A percentile compares a stretch with the other conserved stretches of the same genome.
These are phyloP conservation scores for Cosmorhoe ocellata DNA, from an alignment of 2,888 invertebrate species.

Conservation along the genomic window DNA sequence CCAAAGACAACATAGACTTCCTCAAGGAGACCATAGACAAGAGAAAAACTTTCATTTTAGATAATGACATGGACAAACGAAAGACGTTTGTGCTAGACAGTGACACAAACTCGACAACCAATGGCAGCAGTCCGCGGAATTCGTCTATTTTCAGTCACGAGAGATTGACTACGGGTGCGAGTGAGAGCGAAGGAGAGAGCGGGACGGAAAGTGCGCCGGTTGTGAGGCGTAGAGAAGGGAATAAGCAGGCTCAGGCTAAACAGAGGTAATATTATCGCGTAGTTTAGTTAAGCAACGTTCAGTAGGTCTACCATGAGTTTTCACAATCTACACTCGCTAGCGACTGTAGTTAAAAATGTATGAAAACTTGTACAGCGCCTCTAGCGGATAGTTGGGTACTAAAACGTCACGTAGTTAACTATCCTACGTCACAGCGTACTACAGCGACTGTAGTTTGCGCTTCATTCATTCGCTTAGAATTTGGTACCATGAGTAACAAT, in stretches of 20 bases:
- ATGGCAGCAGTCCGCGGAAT: constrained; percentile 74
- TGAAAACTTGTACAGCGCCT: no score
- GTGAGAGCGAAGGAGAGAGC: constrained; percentile 73
- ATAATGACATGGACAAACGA: constrained; percentile 72
- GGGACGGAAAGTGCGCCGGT: constrained; percentile 73
- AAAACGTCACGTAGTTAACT: no score
- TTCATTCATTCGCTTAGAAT: no score
- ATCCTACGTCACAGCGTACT: no score
- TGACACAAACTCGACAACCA: constrained; percentile 72
- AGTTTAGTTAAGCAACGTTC: no score
- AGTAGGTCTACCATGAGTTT: no score
- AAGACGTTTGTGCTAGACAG: constrained; percentile 75
- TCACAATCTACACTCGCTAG: no score
- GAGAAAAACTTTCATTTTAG: constrained; percentile 70
- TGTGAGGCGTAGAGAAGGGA: constrained; percentile 51
- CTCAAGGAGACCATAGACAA: constrained; percentile 59
- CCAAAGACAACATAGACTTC: constrained; percentile 69
- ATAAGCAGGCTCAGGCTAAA: constrained; percentile 25
- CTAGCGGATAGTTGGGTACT: no score
- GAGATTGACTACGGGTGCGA: constrained; percentile 61
- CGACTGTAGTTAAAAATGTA: no score
- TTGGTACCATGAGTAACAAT: no score
- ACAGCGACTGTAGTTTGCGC: no score
- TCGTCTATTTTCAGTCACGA: constrained; percentile 75
- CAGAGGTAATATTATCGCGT: constrained; percentile 10